A percentile compares a stretch with the other conserved stretches of the same genome.
Evolutionary conservation across 2,113 vertebrate species (phyloP).

Genomic region (Notothenia rossii): DNA sequence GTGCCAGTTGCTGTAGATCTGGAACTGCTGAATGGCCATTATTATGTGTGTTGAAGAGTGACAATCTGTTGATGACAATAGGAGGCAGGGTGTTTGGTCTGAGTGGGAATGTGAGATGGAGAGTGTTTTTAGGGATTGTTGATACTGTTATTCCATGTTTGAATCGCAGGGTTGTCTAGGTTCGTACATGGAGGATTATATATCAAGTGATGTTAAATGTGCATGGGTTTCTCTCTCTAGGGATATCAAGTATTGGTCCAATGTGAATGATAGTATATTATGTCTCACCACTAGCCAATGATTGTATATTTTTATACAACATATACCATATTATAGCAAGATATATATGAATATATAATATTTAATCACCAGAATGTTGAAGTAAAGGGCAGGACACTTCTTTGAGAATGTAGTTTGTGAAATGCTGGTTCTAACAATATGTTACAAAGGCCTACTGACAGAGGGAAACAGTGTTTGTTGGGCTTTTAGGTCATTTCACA

Average conservation of each 20-base stretch:
- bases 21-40: not conserved
- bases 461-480: constrained; percentile 19
- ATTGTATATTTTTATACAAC: constrained; percentile 85
- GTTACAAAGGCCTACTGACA: constrained; percentile 38
- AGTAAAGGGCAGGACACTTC: constrained; percentile 41
- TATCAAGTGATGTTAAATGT: constrained; percentile 59
- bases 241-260: constrained; percentile 66
- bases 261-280: constrained; percentile 69
- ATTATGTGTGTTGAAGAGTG: constrained; percentile 14
- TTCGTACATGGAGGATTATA: constrained; percentile 55
- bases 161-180: constrained; percentile 35
- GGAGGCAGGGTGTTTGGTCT: constrained; percentile 22
- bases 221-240: constrained; percentile 66
- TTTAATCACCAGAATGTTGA: constrained; percentile 79
- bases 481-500: not conserved
- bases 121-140: constrained; percentile 13
- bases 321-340: constrained; percentile 67
- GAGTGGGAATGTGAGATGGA: not conserved
- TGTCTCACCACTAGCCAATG: constrained; percentile 78
- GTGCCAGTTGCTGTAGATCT: not conserved
- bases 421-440: constrained; percentile 35
- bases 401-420: constrained; percentile 64
- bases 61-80: constrained; percentile 59
- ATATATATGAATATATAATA: constrained; percentile 73
- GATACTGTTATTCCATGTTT: constrained; percentile 41